Conservation (phyloP, 2,113 vertebrate genomes). For the Morone saxatilis region DNA sequence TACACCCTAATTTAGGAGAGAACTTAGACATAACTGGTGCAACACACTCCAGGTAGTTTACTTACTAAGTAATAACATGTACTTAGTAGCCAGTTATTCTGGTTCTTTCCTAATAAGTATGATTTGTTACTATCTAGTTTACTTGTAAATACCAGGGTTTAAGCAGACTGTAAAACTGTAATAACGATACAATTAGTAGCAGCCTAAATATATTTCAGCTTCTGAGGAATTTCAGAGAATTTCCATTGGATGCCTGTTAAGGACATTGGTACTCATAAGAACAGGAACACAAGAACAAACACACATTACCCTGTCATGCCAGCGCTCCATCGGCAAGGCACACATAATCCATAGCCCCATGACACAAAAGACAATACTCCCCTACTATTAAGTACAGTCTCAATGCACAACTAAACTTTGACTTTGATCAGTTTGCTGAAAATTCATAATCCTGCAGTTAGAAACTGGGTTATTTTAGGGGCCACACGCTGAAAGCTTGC, state of each 20-base stretch:
- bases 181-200: not conserved
- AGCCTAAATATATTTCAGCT: not conserved
- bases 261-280: not conserved
- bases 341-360: not conserved
- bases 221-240: not conserved
- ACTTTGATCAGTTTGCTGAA: not conserved
- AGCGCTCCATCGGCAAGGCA: not conserved
- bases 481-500: constrained; percentile 30
- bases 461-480: not conserved
- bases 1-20: no score
- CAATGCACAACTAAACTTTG: not conserved
- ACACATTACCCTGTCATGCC: not conserved
- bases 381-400: not conserved
- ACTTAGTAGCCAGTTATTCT: no score
- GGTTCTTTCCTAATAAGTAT: no score
- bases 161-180: no score
- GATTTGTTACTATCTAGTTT: no score
- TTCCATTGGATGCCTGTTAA: not conserved
- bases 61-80: no score
- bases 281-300: not conserved
- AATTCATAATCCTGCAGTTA: constrained; percentile 17
- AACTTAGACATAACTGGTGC: no score
- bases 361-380: constrained; percentile 1
- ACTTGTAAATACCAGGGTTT: no score
- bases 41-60: no score